phyloP scores from a whole-genome alignment of 2,113 vertebrate genomes.

The Toxotes jaculatrix region DNA sequence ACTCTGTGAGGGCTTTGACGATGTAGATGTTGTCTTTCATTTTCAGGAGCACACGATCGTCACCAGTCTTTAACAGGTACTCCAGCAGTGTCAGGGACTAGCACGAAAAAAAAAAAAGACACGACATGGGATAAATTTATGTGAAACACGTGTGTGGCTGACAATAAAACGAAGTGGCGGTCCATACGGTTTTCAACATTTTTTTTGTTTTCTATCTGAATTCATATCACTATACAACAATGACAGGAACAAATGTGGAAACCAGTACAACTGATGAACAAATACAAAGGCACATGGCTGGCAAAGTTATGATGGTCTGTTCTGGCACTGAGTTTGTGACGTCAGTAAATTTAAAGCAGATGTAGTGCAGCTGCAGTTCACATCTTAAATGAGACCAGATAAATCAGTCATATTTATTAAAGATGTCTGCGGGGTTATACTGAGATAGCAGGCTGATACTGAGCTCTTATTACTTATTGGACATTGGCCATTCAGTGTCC shows the following conservation, averaged over 20 bases:
- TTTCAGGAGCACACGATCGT: slow-evolving; percentile 90
- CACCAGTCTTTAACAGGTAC: slow-evolving; percentile 92
- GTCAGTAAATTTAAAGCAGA: not conserved
- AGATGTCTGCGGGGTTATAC: not conserved
- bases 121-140: not conserved
- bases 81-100: slow-evolving; percentile 92
- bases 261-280: too few species aligned
- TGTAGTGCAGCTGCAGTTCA: too few species aligned
- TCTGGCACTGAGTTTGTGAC: not conserved
- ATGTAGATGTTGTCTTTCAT: slow-evolving; percentile 92
- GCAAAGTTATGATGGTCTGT: not conserved
- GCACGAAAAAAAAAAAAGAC: not conserved
- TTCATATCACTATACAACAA: not conserved
- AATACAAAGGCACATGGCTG: too few species aligned
- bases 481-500: not conserved
- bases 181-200: too few species aligned
- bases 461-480: not conserved
- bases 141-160: not conserved
- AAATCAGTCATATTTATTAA: not conserved
- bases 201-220: too few species aligned
- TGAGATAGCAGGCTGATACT: not conserved
- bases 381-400: too few species aligned
- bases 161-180: too few species aligned
- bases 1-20: slow-evolving; percentile 91
- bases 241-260: not conserved